phyloP scores from a whole-genome alignment of 2,113 vertebrate genomes.

The Gymnocephalus cernua region DNA sequence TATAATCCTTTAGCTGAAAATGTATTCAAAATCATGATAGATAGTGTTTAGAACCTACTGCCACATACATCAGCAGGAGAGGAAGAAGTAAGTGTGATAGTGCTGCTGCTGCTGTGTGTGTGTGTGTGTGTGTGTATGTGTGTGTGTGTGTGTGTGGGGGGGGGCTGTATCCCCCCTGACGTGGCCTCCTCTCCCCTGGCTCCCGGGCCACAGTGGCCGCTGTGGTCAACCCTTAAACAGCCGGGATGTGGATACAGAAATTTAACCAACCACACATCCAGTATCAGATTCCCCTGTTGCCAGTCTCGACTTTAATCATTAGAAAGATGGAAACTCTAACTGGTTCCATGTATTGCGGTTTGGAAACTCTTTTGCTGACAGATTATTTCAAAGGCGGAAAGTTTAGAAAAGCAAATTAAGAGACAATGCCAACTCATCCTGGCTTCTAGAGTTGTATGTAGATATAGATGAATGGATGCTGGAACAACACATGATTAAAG shows the following conservation, averaged over 20 bases:
- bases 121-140: conserved; percentile 26
- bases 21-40: conserved; percentile 66
- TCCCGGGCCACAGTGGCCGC: conserved; percentile 63
- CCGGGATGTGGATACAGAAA: conserved; percentile 68
- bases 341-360: conserved; percentile 53
- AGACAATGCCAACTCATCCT: conserved; percentile 31
- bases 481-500: neutral
- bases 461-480: conserved; percentile 15
- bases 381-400: conserved; percentile 31
- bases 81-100: conserved; percentile 39
- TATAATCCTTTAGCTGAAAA: conserved; percentile 59
- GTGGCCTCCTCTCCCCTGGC: conserved; percentile 57
- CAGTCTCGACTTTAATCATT: conserved; percentile 58
- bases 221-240: conserved; percentile 71
- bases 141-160: conserved; percentile 23
- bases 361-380: conserved; percentile 57
- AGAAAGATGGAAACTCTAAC: conserved; percentile 59
- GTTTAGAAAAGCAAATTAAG: conserved; percentile 44
- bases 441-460: neutral
- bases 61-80: conserved; percentile 52
- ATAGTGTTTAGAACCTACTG: conserved; percentile 57
- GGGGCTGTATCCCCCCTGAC: conserved; percentile 60
- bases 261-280: conserved; percentile 59
- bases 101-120: neutral
- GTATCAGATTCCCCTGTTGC: conserved; percentile 64